Percentiles rank a stretch among this genome's conserved stretches.
Evolutionary conservation across 2,888 invertebrate genomes (phyloP).

Genomic region (Tromatobia lineatoria): DNA sequence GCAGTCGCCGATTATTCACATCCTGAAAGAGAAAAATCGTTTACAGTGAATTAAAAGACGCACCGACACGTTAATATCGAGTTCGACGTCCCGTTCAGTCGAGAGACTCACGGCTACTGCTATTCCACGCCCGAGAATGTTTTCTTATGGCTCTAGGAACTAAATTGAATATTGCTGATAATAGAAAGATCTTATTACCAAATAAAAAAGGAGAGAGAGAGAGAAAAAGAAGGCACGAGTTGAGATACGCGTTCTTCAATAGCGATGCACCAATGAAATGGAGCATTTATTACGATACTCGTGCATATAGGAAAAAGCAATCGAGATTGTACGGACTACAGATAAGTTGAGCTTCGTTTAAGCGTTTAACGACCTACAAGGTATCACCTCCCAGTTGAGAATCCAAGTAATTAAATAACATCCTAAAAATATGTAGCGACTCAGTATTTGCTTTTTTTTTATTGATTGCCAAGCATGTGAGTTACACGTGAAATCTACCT

Average conservation of each 20-base stretch:
- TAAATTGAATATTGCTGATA: background rate
- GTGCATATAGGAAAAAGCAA: background rate
- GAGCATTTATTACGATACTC: background rate
- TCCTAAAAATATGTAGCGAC: background rate
- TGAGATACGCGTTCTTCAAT: background rate
- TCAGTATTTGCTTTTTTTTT: background rate
- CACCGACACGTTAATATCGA: background rate
- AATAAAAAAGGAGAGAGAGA: too few species aligned
- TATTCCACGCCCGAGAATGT: background rate
- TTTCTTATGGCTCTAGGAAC: background rate
- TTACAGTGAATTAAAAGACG: background rate
- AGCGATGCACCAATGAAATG: background rate
- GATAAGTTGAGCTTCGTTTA: background rate
- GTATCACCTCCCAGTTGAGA: background rate
- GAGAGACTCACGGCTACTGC: background rate
- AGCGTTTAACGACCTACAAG: background rate
- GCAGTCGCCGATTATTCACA: conserved; percentile 3
- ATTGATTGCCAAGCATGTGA: background rate
- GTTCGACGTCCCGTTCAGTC: background rate
- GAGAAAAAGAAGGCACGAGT: background rate
- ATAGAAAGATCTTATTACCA: background rate
- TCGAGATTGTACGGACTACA: background rate
- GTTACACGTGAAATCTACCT: background rate
- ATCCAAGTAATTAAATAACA: background rate
- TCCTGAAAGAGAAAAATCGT: conserved; percentile 36